These are phyloP conservation scores for Onthophagus taurus DNA, from an alignment of 1,140 invertebrate species.

Conservation along the genomic window DNA sequence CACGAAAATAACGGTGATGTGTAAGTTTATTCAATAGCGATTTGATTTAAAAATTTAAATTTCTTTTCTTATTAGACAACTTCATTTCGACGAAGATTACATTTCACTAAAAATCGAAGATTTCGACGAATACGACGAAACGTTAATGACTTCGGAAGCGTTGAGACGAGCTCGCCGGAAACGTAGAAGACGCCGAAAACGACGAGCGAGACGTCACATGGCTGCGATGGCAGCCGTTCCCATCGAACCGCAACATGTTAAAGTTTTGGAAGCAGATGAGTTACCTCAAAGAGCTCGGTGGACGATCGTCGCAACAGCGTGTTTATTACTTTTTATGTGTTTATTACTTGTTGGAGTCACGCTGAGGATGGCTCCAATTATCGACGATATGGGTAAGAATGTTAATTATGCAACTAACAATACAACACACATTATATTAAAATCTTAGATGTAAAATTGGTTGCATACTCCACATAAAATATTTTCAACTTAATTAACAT, in stretches of 20 bases:
- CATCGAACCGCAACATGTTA: slow-evolving; percentile 16
- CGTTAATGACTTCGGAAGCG: slow-evolving; percentile 32
- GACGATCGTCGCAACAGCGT: slow-evolving; percentile 81
- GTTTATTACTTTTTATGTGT: slow-evolving; percentile 74
- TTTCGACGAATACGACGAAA: slow-evolving; percentile 38
- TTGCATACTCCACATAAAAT: too few relatives aligned
- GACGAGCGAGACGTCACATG: slow-evolving; percentile 26
- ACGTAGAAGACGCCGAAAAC: slow-evolving; percentile 31
- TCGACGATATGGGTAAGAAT: slow-evolving; percentile 89
- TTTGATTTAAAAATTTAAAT: background rate
- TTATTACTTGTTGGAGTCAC: slow-evolving; percentile 81
- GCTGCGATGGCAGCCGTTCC: slow-evolving; percentile 22
- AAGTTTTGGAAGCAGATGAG: slow-evolving; percentile 57
- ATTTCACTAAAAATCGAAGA: slow-evolving; percentile 43
- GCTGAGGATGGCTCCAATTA: slow-evolving; percentile 79
- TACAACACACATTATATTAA: too few relatives aligned
- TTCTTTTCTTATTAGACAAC: slow-evolving; percentile 32
- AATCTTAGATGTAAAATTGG: too few relatives aligned
- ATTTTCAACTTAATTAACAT: too few relatives aligned
- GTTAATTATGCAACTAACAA: too few relatives aligned
- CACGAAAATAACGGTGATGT: slow-evolving; percentile 11
- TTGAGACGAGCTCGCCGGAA: slow-evolving; percentile 32
- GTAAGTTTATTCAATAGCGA: slow-evolving; percentile 8
- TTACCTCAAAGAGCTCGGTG: slow-evolving; percentile 71
- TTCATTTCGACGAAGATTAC: slow-evolving; percentile 43